Conservation (phyloP, 2,113 vertebrate species). For the Fulica atra region DNA sequence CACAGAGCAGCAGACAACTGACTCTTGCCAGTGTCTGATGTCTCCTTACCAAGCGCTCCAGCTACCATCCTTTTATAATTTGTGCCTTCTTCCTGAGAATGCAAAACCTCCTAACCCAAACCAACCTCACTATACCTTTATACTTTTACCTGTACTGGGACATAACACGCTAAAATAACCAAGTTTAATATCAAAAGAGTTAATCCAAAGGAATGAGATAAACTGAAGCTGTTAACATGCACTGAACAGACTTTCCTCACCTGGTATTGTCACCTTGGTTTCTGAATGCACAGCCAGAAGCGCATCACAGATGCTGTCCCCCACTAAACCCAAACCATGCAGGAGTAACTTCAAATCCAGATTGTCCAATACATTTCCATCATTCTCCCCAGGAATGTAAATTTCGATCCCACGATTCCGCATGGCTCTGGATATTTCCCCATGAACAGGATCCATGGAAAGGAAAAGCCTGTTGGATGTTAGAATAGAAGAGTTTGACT, state of each 20-base stretch:
- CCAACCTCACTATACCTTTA: not conserved
- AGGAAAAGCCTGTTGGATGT: slow-evolving; percentile 86
- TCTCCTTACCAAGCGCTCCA: not conserved
- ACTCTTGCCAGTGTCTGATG: not conserved
- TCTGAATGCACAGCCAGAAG: slow-evolving; percentile 86
- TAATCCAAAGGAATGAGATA: not conserved
- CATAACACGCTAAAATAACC: not conserved
- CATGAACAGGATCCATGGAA: slow-evolving; percentile 93
- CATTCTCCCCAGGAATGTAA: slow-evolving; percentile 86
- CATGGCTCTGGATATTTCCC: slow-evolving; percentile 98
- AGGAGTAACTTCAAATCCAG: slow-evolving; percentile 90
- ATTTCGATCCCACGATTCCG: slow-evolving; percentile 95
- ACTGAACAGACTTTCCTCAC: slow-evolving; percentile 65
- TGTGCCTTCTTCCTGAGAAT: not conserved
- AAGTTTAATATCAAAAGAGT: not conserved
- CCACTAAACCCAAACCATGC: slow-evolving; percentile 86
- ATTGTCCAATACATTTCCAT: slow-evolving; percentile 76
- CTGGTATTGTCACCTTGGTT: slow-evolving; percentile 81
- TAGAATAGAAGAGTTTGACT: not conserved
- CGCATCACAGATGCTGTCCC: slow-evolving; percentile 85
- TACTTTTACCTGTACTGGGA: not conserved
- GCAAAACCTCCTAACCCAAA: not conserved
- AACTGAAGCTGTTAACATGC: not conserved
- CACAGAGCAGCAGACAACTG: not conserved
- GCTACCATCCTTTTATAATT: not conserved